A percentile compares a stretch with the other conserved stretches of the same genome.
These are phyloP conservation scores for Porphyrio hochstetteri DNA, from an alignment of 2,113 vertebrate genomes.

Conservation along the genomic window DNA sequence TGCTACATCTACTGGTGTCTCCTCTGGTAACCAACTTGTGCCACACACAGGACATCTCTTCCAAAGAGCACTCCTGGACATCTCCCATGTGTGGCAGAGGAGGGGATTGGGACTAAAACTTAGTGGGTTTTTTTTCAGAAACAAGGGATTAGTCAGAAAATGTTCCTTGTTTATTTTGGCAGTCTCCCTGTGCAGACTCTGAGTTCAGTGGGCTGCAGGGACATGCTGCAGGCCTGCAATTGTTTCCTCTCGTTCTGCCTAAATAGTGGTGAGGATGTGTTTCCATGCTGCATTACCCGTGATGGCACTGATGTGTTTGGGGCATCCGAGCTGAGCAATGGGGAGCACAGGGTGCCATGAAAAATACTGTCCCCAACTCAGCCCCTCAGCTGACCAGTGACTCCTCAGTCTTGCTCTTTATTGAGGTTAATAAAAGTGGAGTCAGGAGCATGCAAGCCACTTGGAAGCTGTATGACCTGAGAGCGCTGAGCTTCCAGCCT, in stretches of 20 bases:
- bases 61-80: neutral
- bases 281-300: neutral
- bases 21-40: neutral
- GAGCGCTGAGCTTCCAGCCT: neutral
- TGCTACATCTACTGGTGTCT: conserved; percentile 9
- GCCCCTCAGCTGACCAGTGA: neutral
- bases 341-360: neutral
- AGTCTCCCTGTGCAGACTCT: neutral
- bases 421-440: neutral
- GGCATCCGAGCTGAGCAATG: neutral
- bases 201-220: neutral
- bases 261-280: neutral
- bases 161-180: neutral
- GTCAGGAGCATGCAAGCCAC: neutral
- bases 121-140: neutral
- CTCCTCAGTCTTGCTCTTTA: neutral
- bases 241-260: neutral
- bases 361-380: neutral
- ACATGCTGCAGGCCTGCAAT: neutral
- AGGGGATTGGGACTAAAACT: neutral
- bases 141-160: neutral
- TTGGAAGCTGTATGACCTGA: neutral
- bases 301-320: neutral
- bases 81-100: neutral
- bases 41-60: neutral